phyloP scores from a whole-genome alignment of 1,140 invertebrate genomes.

The Tetramorium simillimum region DNA sequence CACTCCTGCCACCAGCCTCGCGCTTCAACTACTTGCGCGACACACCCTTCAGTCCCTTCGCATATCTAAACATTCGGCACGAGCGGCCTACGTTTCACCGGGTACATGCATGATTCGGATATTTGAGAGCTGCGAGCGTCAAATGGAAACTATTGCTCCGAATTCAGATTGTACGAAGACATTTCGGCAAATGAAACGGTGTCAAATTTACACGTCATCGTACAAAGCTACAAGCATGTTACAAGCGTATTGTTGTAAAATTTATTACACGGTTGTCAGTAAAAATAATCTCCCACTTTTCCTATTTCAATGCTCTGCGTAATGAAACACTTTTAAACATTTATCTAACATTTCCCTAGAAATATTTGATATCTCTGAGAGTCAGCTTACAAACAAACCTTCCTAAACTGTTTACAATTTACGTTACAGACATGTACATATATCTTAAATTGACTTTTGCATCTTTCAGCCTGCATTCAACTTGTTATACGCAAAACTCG shows the following conservation, averaged over 20 bases:
- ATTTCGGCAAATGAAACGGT: not conserved
- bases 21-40: constrained; percentile 34
- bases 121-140: not conserved
- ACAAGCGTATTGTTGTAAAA: not conserved
- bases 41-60: not conserved
- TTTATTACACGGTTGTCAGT: not conserved
- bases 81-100: constrained; percentile 10
- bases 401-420: constrained; percentile 4
- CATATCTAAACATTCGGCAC: constrained; percentile 36
- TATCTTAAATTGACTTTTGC: not conserved
- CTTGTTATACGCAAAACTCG: not conserved
- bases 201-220: not conserved
- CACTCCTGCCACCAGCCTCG: constrained; percentile 53
- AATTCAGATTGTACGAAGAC: not conserved
- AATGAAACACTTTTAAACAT: not conserved
- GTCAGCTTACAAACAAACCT: not conserved
- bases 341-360: not conserved
- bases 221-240: not conserved
- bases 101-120: constrained; percentile 18
- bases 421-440: not conserved
- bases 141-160: not conserved
- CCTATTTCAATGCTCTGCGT: not conserved
- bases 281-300: not conserved
- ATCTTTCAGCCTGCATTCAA: not conserved
- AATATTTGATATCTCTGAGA: not conserved